Evolutionary conservation across 2,113 vertebrate species (phyloP), one percentile per base, ranked within the genome.

Genomic region (Ginglymostoma cirratum): DNA sequence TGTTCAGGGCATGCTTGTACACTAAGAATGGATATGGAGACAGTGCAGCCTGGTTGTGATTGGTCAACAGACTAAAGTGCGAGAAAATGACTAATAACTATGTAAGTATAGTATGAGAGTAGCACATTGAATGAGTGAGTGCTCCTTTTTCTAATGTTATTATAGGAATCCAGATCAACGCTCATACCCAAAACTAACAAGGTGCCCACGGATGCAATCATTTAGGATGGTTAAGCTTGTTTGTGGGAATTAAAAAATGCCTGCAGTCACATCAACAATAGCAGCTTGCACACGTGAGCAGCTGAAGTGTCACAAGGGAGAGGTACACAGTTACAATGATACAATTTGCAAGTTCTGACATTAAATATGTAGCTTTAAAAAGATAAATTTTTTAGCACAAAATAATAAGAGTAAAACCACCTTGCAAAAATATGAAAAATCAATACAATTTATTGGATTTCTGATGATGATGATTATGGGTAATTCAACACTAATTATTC

Each of bases 401-500:
- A 72, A 72, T 72, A 95, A 93, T 27, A 17, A 72, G 27, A 14
- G 42, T 23, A 45, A 72, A 95, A 95, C 42, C 5, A 30, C 42
- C 69, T 95, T 52, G 24, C 45, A 72, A 19, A 72, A 34, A 76
- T 90, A 65, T 52, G 67, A 72, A 95, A 95, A 95, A 95, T 95
- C 94, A 42, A 95, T 95, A 95, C 3, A 52, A 7, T 95, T 70
- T 95, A 95, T 95, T 95, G 94, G 69, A 95, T 95, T 95, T 76
- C 38, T 70, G 48, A 72, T 94, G 19, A 94, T 94, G 42, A 94
- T 95, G 69, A 95, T 95, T 52, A 95, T 95, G 94, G 45, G 27
- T 72, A 95, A 95, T 48, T 72, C 94, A 72, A 95, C 42, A 24
- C 72, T 95, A 72, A 95, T 95, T 95, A 72, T 70, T 61, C 69